A percentile compares a stretch with the other conserved stretches of the same genome.
Evolutionary conservation across 2,113 vertebrate genomes (phyloP).

Genomic region (Orcinus orca): DNA sequence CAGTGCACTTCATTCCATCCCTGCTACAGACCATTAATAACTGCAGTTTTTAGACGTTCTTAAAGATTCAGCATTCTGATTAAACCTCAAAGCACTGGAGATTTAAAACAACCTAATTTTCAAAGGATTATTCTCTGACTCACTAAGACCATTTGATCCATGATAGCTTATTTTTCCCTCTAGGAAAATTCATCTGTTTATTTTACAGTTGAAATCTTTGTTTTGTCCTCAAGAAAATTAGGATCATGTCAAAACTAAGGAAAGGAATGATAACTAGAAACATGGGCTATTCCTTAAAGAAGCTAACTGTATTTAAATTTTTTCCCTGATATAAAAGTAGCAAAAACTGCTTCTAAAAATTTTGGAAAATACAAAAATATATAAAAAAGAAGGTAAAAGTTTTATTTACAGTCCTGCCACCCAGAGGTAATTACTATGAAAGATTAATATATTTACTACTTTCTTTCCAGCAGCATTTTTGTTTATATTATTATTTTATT

Average conservation of each 20-base stretch:
- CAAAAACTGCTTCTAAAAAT: constrained; percentile 2
- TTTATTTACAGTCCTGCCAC: neutral
- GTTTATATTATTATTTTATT: neutral
- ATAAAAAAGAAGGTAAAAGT: neutral
- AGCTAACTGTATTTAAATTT: neutral
- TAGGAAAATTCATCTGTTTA: constrained; percentile 33
- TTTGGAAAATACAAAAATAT: neutral
- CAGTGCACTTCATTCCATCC: neutral
- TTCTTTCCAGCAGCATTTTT: constrained; percentile 1
- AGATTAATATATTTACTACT: neutral
- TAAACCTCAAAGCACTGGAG: constrained; percentile 27
- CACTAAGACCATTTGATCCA: constrained; percentile 35
- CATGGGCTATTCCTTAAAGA: neutral
- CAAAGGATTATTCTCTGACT: constrained; percentile 53
- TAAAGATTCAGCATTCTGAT: constrained; percentile 13
- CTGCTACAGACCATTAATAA: neutral
- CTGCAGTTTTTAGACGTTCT: neutral
- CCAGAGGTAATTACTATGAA: neutral
- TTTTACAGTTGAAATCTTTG: constrained; percentile 46
- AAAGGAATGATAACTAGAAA: neutral
- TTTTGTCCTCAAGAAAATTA: constrained; percentile 51
- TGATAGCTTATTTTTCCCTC: constrained; percentile 12
- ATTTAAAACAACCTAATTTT: constrained; percentile 29
- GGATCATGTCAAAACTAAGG: constrained; percentile 1
- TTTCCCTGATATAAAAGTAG: neutral